Percentiles rank a stretch among this genome's conserved stretches.
Evolutionary conservation across 2,797 vertebrate genomes (phyloP).

Genomic region (Octomys mimax): DNA sequence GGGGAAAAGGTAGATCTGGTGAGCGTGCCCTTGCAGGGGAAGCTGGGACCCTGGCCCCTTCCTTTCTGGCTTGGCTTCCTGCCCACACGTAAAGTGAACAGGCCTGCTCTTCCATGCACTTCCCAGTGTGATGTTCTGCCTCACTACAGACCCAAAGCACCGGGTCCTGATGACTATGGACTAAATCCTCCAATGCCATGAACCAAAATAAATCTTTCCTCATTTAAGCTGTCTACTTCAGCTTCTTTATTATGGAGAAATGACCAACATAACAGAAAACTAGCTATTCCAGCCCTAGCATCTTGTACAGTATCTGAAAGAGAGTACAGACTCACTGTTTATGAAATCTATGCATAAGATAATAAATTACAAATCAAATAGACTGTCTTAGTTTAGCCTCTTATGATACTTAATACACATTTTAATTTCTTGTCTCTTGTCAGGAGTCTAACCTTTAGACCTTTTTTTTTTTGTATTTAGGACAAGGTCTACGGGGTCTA

Average conservation of each 20-base stretch:
- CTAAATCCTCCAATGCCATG: not conserved
- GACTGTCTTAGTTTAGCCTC: not conserved
- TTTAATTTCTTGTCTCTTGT: slow-evolving; percentile 16
- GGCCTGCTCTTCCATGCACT: not conserved
- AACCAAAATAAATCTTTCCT: not conserved
- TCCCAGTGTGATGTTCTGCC: not conserved
- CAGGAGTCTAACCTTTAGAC: not conserved
- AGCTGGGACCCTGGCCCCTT: not conserved
- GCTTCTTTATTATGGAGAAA: not conserved
- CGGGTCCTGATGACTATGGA: not conserved
- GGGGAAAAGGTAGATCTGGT: not conserved
- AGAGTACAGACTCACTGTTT: not conserved
- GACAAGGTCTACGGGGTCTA: no score
- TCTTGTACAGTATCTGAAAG: not conserved
- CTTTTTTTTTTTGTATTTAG: not conserved
- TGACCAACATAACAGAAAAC: not conserved
- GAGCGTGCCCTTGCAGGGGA: not conserved
- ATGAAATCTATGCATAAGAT: not conserved
- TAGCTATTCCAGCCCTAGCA: not conserved
- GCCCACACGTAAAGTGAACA: not conserved
- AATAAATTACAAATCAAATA: not conserved
- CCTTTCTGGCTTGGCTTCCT: not conserved
- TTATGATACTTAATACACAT: not conserved
- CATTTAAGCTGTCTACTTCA: not conserved
- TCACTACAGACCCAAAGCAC: not conserved